Evolutionary conservation across 1,140 invertebrate species (phyloP), one percentile per base, ranked within the genome.

Genomic region (Maconellicoccus hirsutus): DNA sequence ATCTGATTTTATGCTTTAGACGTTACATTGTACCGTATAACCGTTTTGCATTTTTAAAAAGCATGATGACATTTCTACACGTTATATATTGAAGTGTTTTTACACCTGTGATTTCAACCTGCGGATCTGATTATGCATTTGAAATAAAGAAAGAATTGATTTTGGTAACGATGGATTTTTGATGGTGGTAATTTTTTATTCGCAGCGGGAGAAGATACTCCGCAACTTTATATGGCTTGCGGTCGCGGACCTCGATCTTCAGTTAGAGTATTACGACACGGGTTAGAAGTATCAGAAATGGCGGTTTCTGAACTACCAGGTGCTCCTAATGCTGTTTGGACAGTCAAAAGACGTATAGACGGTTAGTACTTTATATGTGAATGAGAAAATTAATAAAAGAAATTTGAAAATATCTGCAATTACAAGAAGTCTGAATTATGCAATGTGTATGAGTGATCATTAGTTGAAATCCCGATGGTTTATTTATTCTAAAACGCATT

Each of bases 311-410:
- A 99, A 81, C 81, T 99, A 73, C 98, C 98, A 14, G 96, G 96
- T 79, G 98, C 96, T 80, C 98, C 98, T 10, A 99, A 98, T 83
- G 96, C 96, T 77, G 98, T 99, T 6, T 99, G 98, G 98, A 99
- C 98, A 33, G 96, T 99, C 0, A 96, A 98, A 80, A 86, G 90
- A 78, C 88, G 94, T 80, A 86, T 90, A 78, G 97, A 99, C 84
- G 95, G 93, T 96, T 81, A 87, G 85, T 85, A 59, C 42, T 39
- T 52, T 52, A 19, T n/a, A n/a, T n/a, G n/a, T n/a, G n/a, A n/a
- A n/a, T n/a, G n/a, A n/a, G n/a, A n/a, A n/a, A n/a, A n/a, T n/a
- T n/a, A n/a, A n/a, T n/a, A n/a, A n/a, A n/a, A n/a, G n/a, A n/a
- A n/a, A n/a, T n/a, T n/a, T n/a, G n/a, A n/a, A n/a, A n/a, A n/a